These are phyloP conservation scores for Glareola pratincola DNA, from an alignment of 2,113 vertebrate species.

Conservation along the genomic window DNA sequence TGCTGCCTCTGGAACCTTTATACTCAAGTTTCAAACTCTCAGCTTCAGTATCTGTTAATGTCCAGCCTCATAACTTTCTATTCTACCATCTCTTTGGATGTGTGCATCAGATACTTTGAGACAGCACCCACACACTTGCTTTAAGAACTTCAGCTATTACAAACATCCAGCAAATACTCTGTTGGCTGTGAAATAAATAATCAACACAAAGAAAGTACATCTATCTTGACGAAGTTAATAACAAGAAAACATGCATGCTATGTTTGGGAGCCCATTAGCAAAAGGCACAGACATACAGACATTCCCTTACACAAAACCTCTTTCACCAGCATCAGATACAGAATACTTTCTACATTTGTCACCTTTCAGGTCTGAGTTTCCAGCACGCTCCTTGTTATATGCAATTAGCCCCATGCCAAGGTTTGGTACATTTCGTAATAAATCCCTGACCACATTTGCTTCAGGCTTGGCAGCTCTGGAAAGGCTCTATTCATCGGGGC, in stretches of 20 bases:
- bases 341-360: conserved; percentile 79
- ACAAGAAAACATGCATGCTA: background rate
- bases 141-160: background rate
- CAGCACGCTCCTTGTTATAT: conserved; percentile 76
- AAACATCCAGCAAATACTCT: background rate
- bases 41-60: background rate
- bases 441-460: conserved; percentile 80
- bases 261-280: conserved; percentile 68
- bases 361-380: conserved; percentile 73
- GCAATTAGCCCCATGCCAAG: conserved; percentile 80
- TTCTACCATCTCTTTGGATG: background rate
- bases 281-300: conserved; percentile 67
- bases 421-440: conserved; percentile 78
- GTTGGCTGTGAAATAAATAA: background rate
- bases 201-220: background rate
- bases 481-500: conserved; percentile 79
- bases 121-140: background rate
- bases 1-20: background rate
- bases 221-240: background rate
- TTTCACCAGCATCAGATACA: conserved; percentile 73
- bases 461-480: conserved; percentile 78
- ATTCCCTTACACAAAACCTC: conserved; percentile 74
- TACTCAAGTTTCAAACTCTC: background rate
- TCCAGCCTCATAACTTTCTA: background rate
- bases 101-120: background rate